These are phyloP conservation scores for Phallusia fumigata DNA, from an alignment of 23 tunicate genomes.

Conservation along the genomic window DNA sequence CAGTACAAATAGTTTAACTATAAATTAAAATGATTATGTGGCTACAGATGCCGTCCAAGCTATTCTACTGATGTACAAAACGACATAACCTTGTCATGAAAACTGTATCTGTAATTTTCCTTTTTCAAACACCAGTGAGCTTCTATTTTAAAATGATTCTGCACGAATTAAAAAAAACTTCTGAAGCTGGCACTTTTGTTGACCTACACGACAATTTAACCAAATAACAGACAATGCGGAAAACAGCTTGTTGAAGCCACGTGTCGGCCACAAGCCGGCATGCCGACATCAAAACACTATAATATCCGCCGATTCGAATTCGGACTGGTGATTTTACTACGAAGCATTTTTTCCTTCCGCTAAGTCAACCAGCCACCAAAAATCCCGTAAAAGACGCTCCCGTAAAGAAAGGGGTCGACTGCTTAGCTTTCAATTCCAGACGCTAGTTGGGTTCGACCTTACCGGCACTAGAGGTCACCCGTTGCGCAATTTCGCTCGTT, in stretches of 20 bases:
- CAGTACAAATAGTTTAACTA: neutral
- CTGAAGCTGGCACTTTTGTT: no score
- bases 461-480: neutral
- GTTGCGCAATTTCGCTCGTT: neutral
- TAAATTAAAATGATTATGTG: slow-evolving; percentile 3
- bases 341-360: neutral
- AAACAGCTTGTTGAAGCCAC: no score
- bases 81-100: neutral
- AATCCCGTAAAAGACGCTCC: neutral
- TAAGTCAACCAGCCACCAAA: neutral
- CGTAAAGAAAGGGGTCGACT: neutral
- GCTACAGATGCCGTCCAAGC: neutral
- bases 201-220: no score
- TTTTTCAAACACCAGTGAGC: no score
- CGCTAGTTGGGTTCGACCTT: neutral
- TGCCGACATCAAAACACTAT: neutral
- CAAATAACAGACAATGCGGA: no score
- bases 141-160: no score
- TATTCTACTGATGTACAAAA: neutral
- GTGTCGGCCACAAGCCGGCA: slow-evolving; percentile 2
- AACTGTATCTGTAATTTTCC: neutral
- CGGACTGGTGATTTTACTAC: neutral
- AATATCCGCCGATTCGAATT: neutral
- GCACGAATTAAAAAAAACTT: no score
- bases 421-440: neutral